Conservation (phyloP, 2,888 invertebrate species). For the Metellina segmentata region DNA sequence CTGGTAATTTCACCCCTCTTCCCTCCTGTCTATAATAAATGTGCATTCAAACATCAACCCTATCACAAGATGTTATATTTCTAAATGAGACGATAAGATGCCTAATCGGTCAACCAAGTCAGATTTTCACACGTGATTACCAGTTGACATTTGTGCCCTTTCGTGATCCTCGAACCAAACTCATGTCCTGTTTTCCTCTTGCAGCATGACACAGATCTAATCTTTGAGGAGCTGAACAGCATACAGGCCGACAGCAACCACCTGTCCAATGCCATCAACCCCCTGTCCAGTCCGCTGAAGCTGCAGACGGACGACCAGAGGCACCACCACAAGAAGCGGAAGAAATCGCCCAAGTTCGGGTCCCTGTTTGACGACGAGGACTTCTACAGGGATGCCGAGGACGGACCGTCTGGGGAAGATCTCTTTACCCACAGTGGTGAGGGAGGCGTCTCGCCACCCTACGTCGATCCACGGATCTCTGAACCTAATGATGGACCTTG, state of each 20-base stretch:
- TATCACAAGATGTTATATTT: no score
- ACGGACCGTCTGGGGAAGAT: conserved; percentile 62
- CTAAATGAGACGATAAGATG: no score
- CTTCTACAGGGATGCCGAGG: conserved; percentile 71
- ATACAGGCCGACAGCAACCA: conserved; percentile 57
- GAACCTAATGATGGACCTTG: conserved; percentile 60
- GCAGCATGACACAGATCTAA: conserved; percentile 73
- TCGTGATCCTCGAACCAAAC: not conserved
- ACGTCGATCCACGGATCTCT: not conserved
- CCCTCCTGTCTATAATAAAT: no score
- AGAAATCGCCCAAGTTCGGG: conserved; percentile 12
- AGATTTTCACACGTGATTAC: no score
- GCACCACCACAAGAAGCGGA: conserved; percentile 19
- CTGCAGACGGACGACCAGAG: not conserved
- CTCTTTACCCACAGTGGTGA: conserved; percentile 24
- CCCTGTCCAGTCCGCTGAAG: conserved; percentile 72
- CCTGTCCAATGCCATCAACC: conserved; percentile 63
- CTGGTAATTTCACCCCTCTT: no score
- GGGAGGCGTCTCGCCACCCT: not conserved
- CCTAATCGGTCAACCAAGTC: no score
- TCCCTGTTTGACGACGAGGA: conserved; percentile 72
- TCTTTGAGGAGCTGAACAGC: conserved; percentile 72
- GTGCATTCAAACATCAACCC: no score
- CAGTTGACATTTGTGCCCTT: no score
- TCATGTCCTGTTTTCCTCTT: conserved; percentile 13